Percentiles rank a stretch among this genome's conserved stretches.
Evolutionary conservation across 2,888 invertebrate genomes (phyloP).

Genomic region (Plemyria rubiginata): DNA sequence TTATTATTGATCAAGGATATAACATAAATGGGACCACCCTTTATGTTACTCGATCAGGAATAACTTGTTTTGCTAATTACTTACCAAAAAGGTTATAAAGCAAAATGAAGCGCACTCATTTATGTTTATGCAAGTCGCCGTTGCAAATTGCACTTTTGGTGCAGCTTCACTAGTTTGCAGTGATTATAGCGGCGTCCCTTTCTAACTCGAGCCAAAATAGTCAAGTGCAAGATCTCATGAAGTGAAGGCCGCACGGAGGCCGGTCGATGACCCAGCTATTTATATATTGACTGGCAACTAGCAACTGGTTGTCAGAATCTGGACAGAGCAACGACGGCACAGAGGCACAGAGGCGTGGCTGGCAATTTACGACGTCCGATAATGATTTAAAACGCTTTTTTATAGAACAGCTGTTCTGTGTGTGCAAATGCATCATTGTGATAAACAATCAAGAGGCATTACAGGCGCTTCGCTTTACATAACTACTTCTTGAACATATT

Average conservation of each 20-base stretch:
- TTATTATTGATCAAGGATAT: neutral
- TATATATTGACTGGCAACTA: constrained; percentile 60
- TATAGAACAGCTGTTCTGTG: constrained; percentile 8
- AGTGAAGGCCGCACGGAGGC: constrained; percentile 80
- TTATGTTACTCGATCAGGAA: too few relatives aligned
- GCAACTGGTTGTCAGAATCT: constrained; percentile 51
- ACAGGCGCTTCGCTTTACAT: constrained; percentile 7
- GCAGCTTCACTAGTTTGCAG: constrained; percentile 11
- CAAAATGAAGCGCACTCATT: constrained; percentile 19
- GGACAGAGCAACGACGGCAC: constrained; percentile 40
- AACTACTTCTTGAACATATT: constrained; percentile 4
- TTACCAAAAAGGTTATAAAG: constrained; percentile 1
- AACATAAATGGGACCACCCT: constrained; percentile 7
- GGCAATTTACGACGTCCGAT: constrained; percentile 31
- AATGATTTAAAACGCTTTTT: constrained; percentile 28
- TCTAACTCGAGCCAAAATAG: constrained; percentile 51
- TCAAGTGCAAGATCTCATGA: constrained; percentile 46
- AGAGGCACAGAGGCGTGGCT: constrained; percentile 56
- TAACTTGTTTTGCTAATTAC: neutral
- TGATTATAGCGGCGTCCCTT: constrained; percentile 25
- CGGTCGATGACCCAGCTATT: constrained; percentile 82
- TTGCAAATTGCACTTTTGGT: constrained; percentile 28
- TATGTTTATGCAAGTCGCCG: constrained; percentile 26
- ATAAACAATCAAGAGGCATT: constrained; percentile 1
- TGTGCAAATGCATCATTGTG: constrained; percentile 9